Conservation (phyloP, 2,797 vertebrate species). For the Gobio occitaniae region DNA sequence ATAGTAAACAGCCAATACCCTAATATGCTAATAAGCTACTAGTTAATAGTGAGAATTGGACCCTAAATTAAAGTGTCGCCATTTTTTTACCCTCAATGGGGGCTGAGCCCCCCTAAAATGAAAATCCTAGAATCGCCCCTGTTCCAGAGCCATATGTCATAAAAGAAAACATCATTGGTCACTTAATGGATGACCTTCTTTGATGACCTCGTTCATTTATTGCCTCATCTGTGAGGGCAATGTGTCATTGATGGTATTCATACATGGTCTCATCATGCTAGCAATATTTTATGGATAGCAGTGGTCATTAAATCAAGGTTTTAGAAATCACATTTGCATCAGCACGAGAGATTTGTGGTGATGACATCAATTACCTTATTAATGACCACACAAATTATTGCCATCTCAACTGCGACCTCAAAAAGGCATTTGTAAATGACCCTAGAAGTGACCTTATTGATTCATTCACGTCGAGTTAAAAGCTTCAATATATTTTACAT, state of each 20-base stretch:
- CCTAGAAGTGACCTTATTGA: neutral
- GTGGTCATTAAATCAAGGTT: neutral
- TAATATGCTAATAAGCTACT: no score
- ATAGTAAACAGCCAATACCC: no score
- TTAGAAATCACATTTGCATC: neutral
- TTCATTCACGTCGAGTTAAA: neutral
- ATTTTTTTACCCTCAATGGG: no score
- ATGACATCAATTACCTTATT: neutral
- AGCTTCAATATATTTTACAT: conserved; percentile 1
- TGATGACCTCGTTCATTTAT: conserved; percentile 6
- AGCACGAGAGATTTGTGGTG: neutral
- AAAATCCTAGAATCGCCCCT: no score
- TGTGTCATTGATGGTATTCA: neutral
- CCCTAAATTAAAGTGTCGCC: no score
- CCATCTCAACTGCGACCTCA: neutral
- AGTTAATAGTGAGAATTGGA: no score
- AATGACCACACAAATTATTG: conserved; percentile 9
- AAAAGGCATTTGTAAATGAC: neutral
- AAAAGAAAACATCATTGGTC: neutral
- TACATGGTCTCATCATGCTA: neutral
- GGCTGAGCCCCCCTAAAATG: no score
- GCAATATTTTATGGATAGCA: neutral
- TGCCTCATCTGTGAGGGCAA: neutral
- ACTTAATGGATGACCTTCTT: neutral
- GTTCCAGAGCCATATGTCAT: no score